These are phyloP conservation scores for Caenorhabditis parvicauda DNA, from an alignment of 2,888 invertebrate genomes.

Conservation along the genomic window DNA sequence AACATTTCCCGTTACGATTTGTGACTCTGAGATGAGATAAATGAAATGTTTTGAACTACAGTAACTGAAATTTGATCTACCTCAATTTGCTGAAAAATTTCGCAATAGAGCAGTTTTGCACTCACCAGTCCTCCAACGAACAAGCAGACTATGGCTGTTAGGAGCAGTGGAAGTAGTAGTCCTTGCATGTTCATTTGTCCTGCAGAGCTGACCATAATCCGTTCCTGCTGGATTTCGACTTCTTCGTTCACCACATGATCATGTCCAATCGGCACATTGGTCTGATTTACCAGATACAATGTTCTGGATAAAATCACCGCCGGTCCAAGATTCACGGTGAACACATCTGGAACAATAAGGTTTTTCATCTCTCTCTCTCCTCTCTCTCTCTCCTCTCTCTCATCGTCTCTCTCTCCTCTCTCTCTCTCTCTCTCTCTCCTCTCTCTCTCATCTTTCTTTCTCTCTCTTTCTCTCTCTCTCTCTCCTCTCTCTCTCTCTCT, in stretches of 20 bases:
- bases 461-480: no score
- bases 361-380: background rate
- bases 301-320: conserved; percentile 56
- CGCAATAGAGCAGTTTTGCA: no score
- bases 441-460: no score
- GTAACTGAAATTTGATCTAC: no score
- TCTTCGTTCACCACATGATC: conserved; percentile 28
- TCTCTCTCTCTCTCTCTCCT: no score
- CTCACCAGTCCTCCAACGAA: conserved; percentile 24
- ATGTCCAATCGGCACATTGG: conserved; percentile 57
- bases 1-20: no score
- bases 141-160: conserved; percentile 16
- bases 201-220: conserved; percentile 2
- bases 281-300: conserved; percentile 54
- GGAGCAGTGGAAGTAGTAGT: conserved; percentile 10
- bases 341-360: conserved; percentile 31
- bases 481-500: no score
- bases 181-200: conserved; percentile 16
- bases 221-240: conserved; percentile 18
- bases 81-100: no score
- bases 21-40: no score
- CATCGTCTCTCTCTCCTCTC: no score
- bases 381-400: no score
- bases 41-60: no score
- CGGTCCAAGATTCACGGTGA: conserved; percentile 24